Conservation (phyloP, 2,888 invertebrate genomes). For the Dioctria linearis region DNA sequence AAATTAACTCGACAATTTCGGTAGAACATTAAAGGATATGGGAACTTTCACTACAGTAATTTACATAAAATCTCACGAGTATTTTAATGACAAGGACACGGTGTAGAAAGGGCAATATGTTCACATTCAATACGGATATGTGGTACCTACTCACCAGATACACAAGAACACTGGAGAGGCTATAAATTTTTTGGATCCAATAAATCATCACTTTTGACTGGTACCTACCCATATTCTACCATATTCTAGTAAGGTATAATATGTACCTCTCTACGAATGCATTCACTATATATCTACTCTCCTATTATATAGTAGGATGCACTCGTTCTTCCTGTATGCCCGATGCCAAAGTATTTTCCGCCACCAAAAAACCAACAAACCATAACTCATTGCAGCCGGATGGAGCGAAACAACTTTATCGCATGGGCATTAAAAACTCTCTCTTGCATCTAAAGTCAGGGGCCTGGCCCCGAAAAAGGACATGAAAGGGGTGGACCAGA, state of each 20-base stretch:
- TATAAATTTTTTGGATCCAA: constrained; percentile 44
- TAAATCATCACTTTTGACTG: constrained; percentile 48
- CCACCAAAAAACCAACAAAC: constrained; percentile 55
- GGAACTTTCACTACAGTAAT: constrained; percentile 31
- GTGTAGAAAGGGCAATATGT: constrained; percentile 47
- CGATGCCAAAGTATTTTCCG: constrained; percentile 48
- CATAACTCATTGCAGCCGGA: constrained; percentile 53
- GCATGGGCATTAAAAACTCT: constrained; percentile 49
- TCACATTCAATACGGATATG: constrained; percentile 33
- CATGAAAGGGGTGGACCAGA: constrained; percentile 49
- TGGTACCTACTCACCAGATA: constrained; percentile 22
- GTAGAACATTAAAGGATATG: not conserved
- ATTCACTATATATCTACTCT: no score
- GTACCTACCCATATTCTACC: constrained; percentile 1
- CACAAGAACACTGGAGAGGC: constrained; percentile 46
- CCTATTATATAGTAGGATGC: not conserved
- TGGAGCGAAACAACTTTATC: constrained; percentile 53
- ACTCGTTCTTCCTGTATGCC: constrained; percentile 12
- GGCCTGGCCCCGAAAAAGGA: constrained; percentile 36
- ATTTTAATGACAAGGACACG: constrained; percentile 36
- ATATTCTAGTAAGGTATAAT: constrained; percentile 9
- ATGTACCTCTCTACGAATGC: no score
- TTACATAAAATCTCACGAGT: constrained; percentile 51
- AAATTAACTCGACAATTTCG: constrained; percentile 22
- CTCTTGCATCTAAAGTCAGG: constrained; percentile 24